These are phyloP conservation scores for Cairina moschata DNA, from an alignment of 2,113 vertebrate species.

Conservation along the genomic window DNA sequence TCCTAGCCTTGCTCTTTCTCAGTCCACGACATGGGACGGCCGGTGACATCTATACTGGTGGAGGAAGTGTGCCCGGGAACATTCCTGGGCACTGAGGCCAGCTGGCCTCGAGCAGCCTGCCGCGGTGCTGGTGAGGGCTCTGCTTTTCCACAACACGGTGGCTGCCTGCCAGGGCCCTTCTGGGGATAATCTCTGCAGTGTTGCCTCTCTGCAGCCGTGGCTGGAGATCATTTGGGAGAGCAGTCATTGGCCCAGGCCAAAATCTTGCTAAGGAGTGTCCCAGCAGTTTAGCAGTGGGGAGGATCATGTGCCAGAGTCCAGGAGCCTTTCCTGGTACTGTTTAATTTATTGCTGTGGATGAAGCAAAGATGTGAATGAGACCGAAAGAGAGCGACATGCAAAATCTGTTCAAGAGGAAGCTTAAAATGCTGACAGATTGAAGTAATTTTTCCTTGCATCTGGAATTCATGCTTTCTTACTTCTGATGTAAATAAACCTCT, in stretches of 20 bases:
- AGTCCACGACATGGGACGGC: not conserved
- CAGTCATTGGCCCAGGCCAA: not conserved
- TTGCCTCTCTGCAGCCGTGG: not conserved
- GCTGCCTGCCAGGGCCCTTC: not conserved
- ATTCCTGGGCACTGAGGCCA: rapidly evolving
- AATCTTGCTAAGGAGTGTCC: not conserved
- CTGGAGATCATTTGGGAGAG: not conserved
- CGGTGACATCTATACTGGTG: rapidly evolving
- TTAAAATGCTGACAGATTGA: constrained; percentile 40
- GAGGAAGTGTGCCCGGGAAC: rapidly evolving
- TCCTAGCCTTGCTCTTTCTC: not conserved
- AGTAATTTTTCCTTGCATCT: constrained; percentile 29
- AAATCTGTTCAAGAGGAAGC: constrained; percentile 43
- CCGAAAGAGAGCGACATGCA: not conserved
- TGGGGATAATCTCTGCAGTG: rapidly evolving
- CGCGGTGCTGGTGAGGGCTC: not conserved
- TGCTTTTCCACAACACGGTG: not conserved
- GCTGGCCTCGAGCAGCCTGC: not conserved
- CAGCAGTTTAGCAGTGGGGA: rapidly evolving
- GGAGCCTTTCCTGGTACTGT: not conserved
- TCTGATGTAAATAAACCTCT: constrained; percentile 39
- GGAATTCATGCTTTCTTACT: constrained; percentile 35
- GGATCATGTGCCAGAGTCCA: not conserved
- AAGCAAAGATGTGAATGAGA: not conserved
- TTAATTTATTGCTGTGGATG: not conserved